phyloP scores from a whole-genome alignment of 2,113 vertebrate genomes.

The Oreocharis arfaki region DNA sequence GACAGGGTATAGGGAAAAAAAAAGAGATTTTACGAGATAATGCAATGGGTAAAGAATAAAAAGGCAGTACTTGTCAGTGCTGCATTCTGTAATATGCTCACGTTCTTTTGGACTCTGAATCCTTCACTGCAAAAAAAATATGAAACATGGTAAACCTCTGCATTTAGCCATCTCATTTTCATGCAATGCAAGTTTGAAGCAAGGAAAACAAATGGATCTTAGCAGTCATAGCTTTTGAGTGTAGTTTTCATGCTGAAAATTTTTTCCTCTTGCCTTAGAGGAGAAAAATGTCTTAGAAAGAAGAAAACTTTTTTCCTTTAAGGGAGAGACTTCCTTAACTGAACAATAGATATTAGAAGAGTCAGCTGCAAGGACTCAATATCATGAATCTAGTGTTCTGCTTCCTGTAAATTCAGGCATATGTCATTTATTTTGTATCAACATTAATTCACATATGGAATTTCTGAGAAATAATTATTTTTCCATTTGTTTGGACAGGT shows the following conservation, averaged over 20 bases:
- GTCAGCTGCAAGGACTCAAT: neutral
- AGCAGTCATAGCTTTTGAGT: neutral
- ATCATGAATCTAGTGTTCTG: neutral
- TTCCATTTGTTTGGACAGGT: neutral
- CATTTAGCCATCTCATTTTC: neutral
- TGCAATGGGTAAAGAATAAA: neutral
- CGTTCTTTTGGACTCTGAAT: neutral
- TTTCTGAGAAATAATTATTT: slow-evolving; percentile 15
- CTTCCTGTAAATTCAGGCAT: neutral
- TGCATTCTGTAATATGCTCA: neutral
- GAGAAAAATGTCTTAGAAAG: neutral
- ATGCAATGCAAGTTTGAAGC: neutral
- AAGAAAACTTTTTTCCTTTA: neutral
- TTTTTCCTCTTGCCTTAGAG: neutral
- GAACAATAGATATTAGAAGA: neutral
- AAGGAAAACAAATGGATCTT: slow-evolving; percentile 12
- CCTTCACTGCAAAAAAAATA: neutral
- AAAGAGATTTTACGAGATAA: neutral
- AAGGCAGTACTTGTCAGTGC: neutral
- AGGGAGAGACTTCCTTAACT: neutral
- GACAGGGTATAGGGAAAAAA: neutral
- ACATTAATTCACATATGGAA: neutral
- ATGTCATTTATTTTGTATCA: neutral
- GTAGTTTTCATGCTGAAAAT: neutral
- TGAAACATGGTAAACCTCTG: neutral